These are phyloP conservation scores for Eudasyphora cyanicolor DNA, from an alignment of 2,888 invertebrate species.

Conservation along the genomic window DNA sequence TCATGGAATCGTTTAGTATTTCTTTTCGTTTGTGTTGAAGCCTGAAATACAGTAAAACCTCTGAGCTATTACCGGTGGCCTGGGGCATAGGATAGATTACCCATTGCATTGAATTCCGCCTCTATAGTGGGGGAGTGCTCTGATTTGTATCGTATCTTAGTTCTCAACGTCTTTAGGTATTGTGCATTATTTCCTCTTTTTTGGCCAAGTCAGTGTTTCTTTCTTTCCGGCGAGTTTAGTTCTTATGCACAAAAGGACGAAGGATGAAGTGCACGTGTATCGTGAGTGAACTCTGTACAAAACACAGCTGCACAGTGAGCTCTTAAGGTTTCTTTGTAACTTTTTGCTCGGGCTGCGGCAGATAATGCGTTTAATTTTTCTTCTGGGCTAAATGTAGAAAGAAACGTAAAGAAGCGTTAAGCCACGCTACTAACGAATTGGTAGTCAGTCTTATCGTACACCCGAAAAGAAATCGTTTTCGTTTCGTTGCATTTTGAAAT, in stretches of 20 bases:
- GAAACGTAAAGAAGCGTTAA: slow-evolving; percentile 18
- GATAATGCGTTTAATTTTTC: slow-evolving; percentile 52
- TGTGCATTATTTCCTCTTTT: slow-evolving; percentile 19
- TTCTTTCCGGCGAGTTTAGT: slow-evolving; percentile 1
- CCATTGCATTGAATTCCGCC: background rate
- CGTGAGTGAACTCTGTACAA: background rate
- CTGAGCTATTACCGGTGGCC: background rate
- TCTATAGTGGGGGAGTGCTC: background rate
- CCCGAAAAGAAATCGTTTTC: slow-evolving; percentile 15
- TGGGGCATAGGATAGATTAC: background rate
- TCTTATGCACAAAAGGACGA: slow-evolving; percentile 3
- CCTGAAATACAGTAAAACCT: background rate
- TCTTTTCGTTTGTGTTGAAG: slow-evolving; percentile 20
- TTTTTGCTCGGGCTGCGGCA: background rate
- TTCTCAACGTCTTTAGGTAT: slow-evolving; percentile 33
- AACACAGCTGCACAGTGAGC: background rate
- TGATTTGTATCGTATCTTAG: slow-evolving; percentile 5
- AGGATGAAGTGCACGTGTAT: slow-evolving; percentile 17
- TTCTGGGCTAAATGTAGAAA: slow-evolving; percentile 14
- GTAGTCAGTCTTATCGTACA: background rate
- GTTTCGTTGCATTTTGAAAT: slow-evolving; percentile 33
- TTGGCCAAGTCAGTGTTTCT: slow-evolving; percentile 31
- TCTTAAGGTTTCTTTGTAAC: background rate
- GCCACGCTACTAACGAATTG: slow-evolving; percentile 30
- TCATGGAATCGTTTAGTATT: slow-evolving; percentile 39